These are phyloP conservation scores for Cetonia aurata DNA, from an alignment of 2,888 invertebrate species.

Conservation along the genomic window DNA sequence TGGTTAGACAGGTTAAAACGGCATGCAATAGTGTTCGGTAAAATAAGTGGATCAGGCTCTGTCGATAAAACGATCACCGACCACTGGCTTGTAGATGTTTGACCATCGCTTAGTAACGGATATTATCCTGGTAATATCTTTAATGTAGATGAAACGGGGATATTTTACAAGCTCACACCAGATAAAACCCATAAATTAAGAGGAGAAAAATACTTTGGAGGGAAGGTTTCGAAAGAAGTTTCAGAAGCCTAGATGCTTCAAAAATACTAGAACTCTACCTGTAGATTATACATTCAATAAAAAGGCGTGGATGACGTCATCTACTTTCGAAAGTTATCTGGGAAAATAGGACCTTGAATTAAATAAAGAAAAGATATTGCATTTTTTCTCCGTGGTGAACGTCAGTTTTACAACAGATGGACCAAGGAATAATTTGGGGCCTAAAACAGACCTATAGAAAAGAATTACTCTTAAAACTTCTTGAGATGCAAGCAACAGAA, in stretches of 20 bases:
- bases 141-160: background rate
- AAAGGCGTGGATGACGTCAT: constrained; percentile 14
- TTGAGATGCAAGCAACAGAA: too few species aligned
- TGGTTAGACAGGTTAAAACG: constrained; percentile 2
- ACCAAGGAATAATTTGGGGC: too few species aligned
- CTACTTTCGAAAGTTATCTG: constrained; percentile 10
- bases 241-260: background rate
- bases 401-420: too few species aligned
- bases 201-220: background rate
- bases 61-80: too few species aligned
- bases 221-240: too few species aligned
- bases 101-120: constrained; percentile 4
- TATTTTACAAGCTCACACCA: too few species aligned
- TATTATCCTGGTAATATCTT: background rate
- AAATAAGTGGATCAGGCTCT: background rate
- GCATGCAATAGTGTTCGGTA: constrained; percentile 2
- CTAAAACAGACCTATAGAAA: too few species aligned
- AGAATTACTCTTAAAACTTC: too few species aligned
- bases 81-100: constrained; percentile 1
- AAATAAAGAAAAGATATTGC: background rate
- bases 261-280: too few species aligned
- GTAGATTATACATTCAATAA: constrained; percentile 19
- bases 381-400: background rate
- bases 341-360: too few species aligned
- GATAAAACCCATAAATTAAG: background rate